A percentile compares a stretch with the other conserved stretches of the same genome.
Conservation (phyloP, 2,888 invertebrate species). For the Phragmatobia fuliginosa region DNA sequence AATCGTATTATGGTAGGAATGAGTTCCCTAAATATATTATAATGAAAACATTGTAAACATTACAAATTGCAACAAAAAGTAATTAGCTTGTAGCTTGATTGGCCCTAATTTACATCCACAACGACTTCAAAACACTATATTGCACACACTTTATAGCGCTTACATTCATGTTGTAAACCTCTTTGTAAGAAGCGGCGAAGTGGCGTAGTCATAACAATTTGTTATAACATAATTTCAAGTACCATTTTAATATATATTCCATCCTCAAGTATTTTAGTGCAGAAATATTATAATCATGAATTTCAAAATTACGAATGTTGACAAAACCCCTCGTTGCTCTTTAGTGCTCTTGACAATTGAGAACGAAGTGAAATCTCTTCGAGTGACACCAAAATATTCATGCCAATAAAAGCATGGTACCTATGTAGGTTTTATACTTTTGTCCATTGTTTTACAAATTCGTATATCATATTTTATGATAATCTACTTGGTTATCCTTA, state of each 20-base stretch:
- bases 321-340: no score
- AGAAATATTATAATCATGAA: not conserved
- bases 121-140: slow-evolving; percentile 59
- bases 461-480: no score
- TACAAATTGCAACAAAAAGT: slow-evolving; percentile 72
- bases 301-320: no score
- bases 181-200: slow-evolving; percentile 30
- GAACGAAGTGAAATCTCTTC: no score
- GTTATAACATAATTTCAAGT: not conserved
- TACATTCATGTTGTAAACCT: slow-evolving; percentile 27
- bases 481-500: not conserved
- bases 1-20: no score
- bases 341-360: no score
- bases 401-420: not conserved
- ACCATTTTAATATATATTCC: not conserved
- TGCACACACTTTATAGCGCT: slow-evolving; percentile 64
- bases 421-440: not conserved
- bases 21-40: no score
- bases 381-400: not conserved
- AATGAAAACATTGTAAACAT: slow-evolving; percentile 68
- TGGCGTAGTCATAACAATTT: slow-evolving; percentile 8
- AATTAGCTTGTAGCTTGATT: slow-evolving; percentile 76
- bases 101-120: slow-evolving; percentile 73
- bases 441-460: not conserved
- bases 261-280: not conserved